Conservation (phyloP, 2,888 invertebrate genomes). For the Drosophila anomalata region DNA sequence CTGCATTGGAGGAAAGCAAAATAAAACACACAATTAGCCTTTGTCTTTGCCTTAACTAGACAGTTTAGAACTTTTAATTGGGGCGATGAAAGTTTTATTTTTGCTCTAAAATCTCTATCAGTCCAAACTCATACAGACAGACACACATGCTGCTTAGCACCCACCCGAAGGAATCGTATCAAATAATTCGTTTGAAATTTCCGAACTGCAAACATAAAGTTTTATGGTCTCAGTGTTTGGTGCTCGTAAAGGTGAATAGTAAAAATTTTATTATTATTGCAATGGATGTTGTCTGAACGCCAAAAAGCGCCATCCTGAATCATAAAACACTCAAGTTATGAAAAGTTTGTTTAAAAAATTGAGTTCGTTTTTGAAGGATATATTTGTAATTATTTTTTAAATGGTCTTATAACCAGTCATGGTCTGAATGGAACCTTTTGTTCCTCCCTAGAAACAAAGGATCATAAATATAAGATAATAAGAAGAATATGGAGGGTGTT, state of each 20-base stretch:
- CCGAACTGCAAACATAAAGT: conserved; percentile 14
- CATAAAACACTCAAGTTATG: conserved; percentile 19
- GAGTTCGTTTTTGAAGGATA: neutral
- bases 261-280: conserved; percentile 21
- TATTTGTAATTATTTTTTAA: neutral
- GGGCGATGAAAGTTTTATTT: conserved; percentile 54
- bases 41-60: conserved; percentile 46
- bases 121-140: neutral
- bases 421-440: neutral
- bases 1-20: conserved; percentile 39
- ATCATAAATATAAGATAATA: conserved; percentile 24
- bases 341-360: neutral
- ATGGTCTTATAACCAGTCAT: neutral
- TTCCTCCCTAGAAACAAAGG: conserved; percentile 15
- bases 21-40: conserved; percentile 50
- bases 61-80: conserved; percentile 74
- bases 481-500: neutral
- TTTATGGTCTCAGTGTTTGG: conserved; percentile 17
- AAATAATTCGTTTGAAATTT: conserved; percentile 14
- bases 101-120: neutral
- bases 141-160: conserved; percentile 9
- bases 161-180: conserved; percentile 4
- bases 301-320: conserved; percentile 11
- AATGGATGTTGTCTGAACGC: neutral
- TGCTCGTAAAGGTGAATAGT: conserved; percentile 17